Base-by-base conservation (phyloP, 1,140 invertebrate genomes). In the Geopemphigus sp. region DNA sequence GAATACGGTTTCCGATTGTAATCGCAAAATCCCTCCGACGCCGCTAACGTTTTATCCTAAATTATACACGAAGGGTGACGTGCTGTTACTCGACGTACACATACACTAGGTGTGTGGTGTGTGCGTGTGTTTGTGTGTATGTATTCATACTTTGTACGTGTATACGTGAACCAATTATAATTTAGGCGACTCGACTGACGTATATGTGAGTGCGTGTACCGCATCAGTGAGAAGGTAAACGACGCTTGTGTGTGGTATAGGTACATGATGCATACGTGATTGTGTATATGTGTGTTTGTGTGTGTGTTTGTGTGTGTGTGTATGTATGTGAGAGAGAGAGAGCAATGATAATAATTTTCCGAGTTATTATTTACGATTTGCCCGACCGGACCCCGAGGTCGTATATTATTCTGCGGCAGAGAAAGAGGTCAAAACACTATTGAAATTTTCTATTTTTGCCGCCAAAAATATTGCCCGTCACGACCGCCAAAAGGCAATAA, bases 1-100 rank as follows among this genome's bases (percentile, higher is more conserved):
- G 26, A 76, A 76, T 59, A 76, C 73, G 73, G 32, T 76, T 76
- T 56, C 73, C 73, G 54, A 76, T 73, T 59, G 73, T 59, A 74
- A 74, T 74, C 53, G 56, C 73, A 26, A 57, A 39, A 68, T 68
- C 66, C 66, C 64, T 24, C 5, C 26, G 1, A 26, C n/a, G 32
- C n/a, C n/a, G n/a, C n/a, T 39, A 12, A 11, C 39, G 32, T 68
- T 47, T 39, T 14, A n/a, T 68, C 32, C 64, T 68, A 47, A 68
- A 68, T 68, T 68, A 68, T 68, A 47, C n/a, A 64, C 29, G 14
- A 8, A n/a, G n/a, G n/a, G n/a, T n/a, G n/a, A n/a, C n/a, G n/a
- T n/a, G n/a, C n/a, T n/a, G n/a, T n/a, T n/a, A n/a, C n/a, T 15
- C 17, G 29, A 64, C 26, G 59, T n/a, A 19, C 17, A 24, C 59